phyloP scores from a whole-genome alignment of 2,113 vertebrate genomes.

The Xyrauchen texanus region DNA sequence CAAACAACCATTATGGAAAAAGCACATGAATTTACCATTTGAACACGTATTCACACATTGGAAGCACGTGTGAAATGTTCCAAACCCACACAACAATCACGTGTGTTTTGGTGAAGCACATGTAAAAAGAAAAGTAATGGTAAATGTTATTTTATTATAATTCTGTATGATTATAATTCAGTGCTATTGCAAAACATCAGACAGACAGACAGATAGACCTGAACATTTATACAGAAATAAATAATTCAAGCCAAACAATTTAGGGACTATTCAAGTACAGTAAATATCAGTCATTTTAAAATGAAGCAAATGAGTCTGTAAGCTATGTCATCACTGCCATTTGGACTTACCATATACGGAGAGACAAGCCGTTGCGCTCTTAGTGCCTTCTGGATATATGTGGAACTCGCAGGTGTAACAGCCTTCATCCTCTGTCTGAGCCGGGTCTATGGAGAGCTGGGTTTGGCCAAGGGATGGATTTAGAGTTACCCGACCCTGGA shows the following conservation, averaged over 20 bases:
- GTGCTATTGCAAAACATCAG: too few relatives aligned
- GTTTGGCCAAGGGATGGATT: slow-evolving; percentile 62
- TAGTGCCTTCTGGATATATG: slow-evolving; percentile 69
- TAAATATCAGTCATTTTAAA: not conserved
- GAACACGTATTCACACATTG: not conserved
- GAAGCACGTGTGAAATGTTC: not conserved
- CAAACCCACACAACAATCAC: not conserved
- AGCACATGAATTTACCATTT: not conserved
- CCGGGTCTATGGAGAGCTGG: slow-evolving; percentile 60
- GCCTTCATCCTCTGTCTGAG: slow-evolving; percentile 70
- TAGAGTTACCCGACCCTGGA: slow-evolving; percentile 56
- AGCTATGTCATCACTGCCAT: not conserved
- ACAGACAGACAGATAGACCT: not conserved
- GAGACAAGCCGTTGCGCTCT: slow-evolving; percentile 64
- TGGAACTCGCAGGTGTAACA: slow-evolving; percentile 80
- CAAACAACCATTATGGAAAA: slow-evolving; percentile 2
- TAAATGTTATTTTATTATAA: not conserved
- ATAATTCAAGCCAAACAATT: not conserved
- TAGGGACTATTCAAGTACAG: not conserved
- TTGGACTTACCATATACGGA: slow-evolving; percentile 69
- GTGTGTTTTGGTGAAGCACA: not conserved
- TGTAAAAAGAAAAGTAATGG: too few relatives aligned
- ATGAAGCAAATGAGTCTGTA: not conserved
- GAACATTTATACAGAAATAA: not conserved
- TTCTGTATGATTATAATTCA: too few relatives aligned